These are phyloP conservation scores for Gavia stellata DNA, from an alignment of 2,113 vertebrate genomes.

Conservation along the genomic window DNA sequence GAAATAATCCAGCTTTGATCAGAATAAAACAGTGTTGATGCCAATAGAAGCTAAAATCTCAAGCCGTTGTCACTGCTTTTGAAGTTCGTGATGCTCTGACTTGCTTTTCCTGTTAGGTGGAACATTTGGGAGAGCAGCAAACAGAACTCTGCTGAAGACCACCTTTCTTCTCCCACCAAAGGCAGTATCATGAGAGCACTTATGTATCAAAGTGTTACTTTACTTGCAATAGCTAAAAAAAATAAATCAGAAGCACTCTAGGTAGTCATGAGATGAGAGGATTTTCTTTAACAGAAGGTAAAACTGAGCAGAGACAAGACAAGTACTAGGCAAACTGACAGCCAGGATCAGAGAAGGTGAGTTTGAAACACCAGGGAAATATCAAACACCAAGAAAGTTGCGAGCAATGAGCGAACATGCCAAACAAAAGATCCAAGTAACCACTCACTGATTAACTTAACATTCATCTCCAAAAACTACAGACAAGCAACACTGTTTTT, in stretches of 20 bases:
- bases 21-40: background rate
- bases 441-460: background rate
- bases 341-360: background rate
- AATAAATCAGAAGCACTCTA: background rate
- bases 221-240: background rate
- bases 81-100: background rate
- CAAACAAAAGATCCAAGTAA: background rate
- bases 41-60: background rate
- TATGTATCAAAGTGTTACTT: background rate
- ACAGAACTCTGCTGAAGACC: background rate
- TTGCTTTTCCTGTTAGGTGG: background rate
- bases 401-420: background rate
- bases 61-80: background rate
- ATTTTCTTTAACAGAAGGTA: background rate
- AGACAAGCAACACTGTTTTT: background rate
- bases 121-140: background rate
- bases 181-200: background rate
- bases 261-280: accelerated
- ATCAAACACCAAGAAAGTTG: background rate
- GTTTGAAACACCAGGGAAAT: background rate
- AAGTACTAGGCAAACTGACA: background rate
- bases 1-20: background rate
- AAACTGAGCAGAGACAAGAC: background rate
- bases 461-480: background rate
- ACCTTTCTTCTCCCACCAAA: background rate